Conservation (phyloP, 2,888 invertebrate genomes). For the Sepioteuthis lessoniana region DNA sequence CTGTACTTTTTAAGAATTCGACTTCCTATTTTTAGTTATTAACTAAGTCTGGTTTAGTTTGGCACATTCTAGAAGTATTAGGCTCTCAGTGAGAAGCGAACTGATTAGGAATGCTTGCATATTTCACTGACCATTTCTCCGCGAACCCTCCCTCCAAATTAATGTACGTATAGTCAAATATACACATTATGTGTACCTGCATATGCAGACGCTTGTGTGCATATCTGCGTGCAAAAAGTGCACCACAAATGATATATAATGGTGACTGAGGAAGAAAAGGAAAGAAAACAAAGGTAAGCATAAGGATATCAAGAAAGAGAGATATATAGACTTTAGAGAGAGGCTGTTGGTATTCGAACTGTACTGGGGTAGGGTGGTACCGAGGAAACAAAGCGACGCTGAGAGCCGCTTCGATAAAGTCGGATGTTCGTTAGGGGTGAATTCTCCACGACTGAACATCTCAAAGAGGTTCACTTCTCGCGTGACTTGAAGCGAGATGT, state of each 20-base stretch:
- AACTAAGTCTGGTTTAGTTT: too few relatives aligned
- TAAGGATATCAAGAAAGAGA: not conserved
- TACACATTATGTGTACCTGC: not conserved
- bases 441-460: not conserved
- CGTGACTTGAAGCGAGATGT: slow-evolving; percentile 33
- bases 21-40: too few relatives aligned
- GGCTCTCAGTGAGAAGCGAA: too few relatives aligned
- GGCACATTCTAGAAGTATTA: too few relatives aligned
- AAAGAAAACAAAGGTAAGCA: not conserved
- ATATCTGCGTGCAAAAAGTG: not conserved
- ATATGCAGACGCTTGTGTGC: not conserved
- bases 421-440: slow-evolving; percentile 23
- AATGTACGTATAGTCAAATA: too few relatives aligned
- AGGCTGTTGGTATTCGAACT: not conserved
- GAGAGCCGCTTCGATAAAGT: not conserved
- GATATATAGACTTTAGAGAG: not conserved
- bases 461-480: not conserved
- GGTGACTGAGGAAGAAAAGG: not conserved
- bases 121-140: too few relatives aligned
- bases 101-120: too few relatives aligned
- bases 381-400: not conserved
- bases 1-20: too few relatives aligned
- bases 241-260: not conserved
- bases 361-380: not conserved
- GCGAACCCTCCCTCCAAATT: too few relatives aligned